These are phyloP conservation scores for Chaetogeoica ovagalla DNA, from an alignment of 2,888 invertebrate species.

Conservation along the genomic window DNA sequence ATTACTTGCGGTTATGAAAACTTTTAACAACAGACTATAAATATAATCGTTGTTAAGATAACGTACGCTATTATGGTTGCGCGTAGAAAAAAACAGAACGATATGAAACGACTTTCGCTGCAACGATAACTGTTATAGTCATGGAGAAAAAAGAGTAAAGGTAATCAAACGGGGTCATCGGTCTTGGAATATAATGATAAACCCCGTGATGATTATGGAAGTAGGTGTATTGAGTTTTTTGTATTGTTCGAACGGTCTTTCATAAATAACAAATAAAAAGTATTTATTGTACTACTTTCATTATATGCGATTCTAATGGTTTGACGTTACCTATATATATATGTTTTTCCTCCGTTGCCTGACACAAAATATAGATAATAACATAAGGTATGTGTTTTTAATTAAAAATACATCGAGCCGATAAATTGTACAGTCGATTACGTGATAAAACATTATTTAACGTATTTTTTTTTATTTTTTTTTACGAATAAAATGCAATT, in stretches of 20 bases:
- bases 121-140: conserved; percentile 5
- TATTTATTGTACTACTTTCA: conserved; percentile 2
- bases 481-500: too few species aligned
- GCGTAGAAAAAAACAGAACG: conserved; percentile 11
- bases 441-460: too few species aligned
- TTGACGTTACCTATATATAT: not conserved
- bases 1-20: not conserved
- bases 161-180: conserved; percentile 26
- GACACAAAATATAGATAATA: too few species aligned
- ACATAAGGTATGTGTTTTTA: too few species aligned
- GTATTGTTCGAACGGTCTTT: conserved; percentile 4
- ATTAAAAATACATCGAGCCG: too few species aligned
- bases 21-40: not conserved
- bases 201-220: conserved; percentile 2
- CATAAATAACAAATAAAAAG: conserved; percentile 9
- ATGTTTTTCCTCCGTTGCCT: too few species aligned
- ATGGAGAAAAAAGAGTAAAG: conserved; percentile 5
- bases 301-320: not conserved
- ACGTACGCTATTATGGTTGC: not conserved
- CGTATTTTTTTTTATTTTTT: too few species aligned
- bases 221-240: conserved; percentile 10
- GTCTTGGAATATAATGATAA: conserved; percentile 16
- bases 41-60: not conserved
- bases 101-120: conserved; percentile 25
- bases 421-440: too few species aligned